These are phyloP conservation scores for Callionymus lyra DNA, from an alignment of 2,113 vertebrate genomes.

Conservation along the genomic window DNA sequence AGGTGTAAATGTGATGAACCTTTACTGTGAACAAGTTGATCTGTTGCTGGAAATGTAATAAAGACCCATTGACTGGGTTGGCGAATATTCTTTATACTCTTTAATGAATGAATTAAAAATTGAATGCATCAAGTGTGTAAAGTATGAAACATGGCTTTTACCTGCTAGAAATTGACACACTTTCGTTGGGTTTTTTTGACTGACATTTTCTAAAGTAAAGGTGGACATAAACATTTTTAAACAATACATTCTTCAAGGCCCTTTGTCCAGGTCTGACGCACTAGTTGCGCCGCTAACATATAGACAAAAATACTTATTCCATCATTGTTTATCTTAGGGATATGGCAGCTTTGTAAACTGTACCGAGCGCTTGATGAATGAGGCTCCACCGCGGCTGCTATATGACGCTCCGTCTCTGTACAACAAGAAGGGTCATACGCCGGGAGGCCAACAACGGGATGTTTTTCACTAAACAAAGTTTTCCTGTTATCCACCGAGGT, in stretches of 20 bases:
- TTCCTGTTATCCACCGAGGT: constrained; percentile 72
- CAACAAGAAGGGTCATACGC: constrained; percentile 32
- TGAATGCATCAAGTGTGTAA: no score
- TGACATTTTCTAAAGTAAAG: no score
- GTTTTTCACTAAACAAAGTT: constrained; percentile 62
- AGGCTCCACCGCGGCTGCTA: constrained; percentile 25
- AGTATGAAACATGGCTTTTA: no score
- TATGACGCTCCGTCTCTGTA: constrained; percentile 10
- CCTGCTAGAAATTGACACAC: no score
- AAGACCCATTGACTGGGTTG: constrained; percentile 64
- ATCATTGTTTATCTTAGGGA: constrained; percentile 41
- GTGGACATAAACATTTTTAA: constrained; percentile 9
- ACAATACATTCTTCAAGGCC: constrained; percentile 33
- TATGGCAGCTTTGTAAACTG: constrained; percentile 30
- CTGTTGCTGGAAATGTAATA: constrained; percentile 55
- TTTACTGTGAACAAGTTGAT: constrained; percentile 57
- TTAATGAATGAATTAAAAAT: no score
- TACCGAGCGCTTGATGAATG: constrained; percentile 20
- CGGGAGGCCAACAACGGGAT: constrained; percentile 52
- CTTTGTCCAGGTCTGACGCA: constrained; percentile 30
- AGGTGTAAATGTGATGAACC: constrained; percentile 42
- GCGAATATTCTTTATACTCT: no score
- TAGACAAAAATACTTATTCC: constrained; percentile 13
- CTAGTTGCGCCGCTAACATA: constrained; percentile 6
- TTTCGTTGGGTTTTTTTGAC: no score